Conservation (phyloP, 2,113 vertebrate genomes). For the Cathartes aura region DNA sequence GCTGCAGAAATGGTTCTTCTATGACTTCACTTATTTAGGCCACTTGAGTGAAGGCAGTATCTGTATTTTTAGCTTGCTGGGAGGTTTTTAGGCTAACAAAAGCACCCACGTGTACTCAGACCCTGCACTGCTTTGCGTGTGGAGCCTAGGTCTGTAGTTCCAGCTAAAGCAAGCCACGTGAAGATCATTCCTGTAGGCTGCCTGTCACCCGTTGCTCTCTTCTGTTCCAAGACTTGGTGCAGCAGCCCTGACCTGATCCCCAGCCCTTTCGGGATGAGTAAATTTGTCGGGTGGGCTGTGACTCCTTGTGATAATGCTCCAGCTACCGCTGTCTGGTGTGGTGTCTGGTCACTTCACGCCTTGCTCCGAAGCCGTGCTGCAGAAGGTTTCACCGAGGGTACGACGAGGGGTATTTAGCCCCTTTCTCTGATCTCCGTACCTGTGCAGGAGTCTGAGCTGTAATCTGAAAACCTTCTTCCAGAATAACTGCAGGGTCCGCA, state of each 20-base stretch:
- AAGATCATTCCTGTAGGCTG: background rate
- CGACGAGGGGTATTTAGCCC: fast-evolving
- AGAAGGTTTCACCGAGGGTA: background rate
- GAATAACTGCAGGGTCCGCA: background rate
- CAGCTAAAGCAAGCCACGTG: background rate
- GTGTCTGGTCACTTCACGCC: background rate
- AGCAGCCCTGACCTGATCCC: background rate
- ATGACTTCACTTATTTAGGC: background rate
- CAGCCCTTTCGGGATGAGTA: background rate
- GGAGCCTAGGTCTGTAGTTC: background rate
- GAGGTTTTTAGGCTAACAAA: background rate
- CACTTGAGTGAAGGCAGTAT: background rate
- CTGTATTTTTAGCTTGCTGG: background rate
- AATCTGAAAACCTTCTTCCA: background rate
- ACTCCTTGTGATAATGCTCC: background rate
- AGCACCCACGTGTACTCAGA: fast-evolving
- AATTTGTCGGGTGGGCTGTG: background rate
- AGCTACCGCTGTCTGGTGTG: fast-evolving
- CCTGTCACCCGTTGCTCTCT: fast-evolving
- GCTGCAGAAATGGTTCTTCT: background rate
- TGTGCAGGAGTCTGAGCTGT: background rate
- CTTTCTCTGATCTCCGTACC: background rate
- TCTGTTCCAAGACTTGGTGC: no score
- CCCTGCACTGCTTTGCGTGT: fast-evolving
- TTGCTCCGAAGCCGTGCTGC: background rate